Conservation (phyloP, 2,888 invertebrate species). For the Nemotelus pantherinus region DNA sequence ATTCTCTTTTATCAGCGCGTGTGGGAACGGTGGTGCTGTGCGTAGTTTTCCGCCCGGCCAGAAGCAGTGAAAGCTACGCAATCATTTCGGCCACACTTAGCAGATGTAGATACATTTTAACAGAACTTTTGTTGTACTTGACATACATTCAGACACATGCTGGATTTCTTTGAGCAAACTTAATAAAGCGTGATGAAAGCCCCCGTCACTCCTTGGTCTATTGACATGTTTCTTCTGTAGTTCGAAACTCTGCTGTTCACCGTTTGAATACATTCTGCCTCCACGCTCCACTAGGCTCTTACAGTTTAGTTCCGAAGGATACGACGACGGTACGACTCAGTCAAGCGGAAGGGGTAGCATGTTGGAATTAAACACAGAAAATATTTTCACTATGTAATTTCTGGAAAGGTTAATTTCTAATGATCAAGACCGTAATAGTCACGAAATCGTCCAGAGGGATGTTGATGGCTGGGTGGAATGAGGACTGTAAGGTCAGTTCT, state of each 20-base stretch:
- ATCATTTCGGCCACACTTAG: no score
- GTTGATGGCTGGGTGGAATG: neutral
- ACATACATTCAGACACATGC: neutral
- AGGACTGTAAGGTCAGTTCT: no score
- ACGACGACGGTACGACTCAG: neutral
- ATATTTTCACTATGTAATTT: slow-evolving; percentile 24
- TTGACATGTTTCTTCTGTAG: slow-evolving; percentile 14
- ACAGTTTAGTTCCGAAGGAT: no score
- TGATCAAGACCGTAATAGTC: slow-evolving; percentile 23
- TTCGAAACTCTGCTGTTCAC: neutral
- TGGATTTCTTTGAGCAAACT: slow-evolving; percentile 26
- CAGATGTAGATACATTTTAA: neutral
- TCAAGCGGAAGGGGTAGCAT: neutral
- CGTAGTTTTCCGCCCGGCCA: slow-evolving; percentile 6
- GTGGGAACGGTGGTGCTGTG: neutral
- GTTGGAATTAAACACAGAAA: slow-evolving; percentile 8
- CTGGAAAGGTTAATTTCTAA: slow-evolving; percentile 26
- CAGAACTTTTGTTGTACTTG: slow-evolving; percentile 2
- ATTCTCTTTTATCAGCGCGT: slow-evolving; percentile 19
- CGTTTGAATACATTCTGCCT: no score
- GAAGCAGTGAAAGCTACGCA: neutral
- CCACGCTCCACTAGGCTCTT: no score
- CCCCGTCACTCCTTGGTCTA: slow-evolving; percentile 9
- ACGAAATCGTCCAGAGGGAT: neutral
- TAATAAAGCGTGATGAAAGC: slow-evolving; percentile 3